Conservation (phyloP, 2,797 vertebrate species). For the Pseudochirops corinnae region DNA sequence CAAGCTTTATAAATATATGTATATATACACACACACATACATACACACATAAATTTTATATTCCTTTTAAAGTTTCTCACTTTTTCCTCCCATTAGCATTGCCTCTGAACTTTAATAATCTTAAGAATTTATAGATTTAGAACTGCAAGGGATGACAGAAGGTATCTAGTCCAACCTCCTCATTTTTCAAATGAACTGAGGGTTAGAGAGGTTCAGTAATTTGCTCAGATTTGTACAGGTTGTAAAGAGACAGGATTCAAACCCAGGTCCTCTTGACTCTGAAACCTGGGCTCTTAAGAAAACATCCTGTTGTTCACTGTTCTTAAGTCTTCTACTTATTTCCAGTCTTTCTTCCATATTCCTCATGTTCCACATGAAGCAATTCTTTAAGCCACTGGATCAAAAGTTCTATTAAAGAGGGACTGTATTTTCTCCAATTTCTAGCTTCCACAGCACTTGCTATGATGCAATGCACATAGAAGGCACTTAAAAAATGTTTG, state of each 20-base stretch:
- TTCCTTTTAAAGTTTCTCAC: neutral
- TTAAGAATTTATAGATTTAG: neutral
- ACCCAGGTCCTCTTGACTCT: neutral
- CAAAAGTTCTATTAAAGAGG: neutral
- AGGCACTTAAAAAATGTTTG: neutral
- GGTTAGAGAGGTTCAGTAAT: neutral
- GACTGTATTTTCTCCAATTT: neutral
- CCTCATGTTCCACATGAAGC: conserved; percentile 47
- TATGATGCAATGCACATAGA: neutral
- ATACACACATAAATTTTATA: neutral
- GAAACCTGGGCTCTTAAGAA: conserved; percentile 38
- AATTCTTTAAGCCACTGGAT: neutral
- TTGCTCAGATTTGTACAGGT: neutral
- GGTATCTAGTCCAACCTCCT: neutral
- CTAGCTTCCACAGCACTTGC: neutral
- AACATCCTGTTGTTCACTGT: neutral
- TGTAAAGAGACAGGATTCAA: neutral
- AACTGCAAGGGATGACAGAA: neutral
- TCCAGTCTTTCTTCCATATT: neutral
- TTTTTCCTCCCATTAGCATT: neutral
- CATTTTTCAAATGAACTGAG: neutral
- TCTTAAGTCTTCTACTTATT: conserved; percentile 38
- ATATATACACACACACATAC: too few relatives aligned
- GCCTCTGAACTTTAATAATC: neutral
- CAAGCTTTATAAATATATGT: too few relatives aligned